Evolutionary conservation across 2,888 invertebrate genomes (phyloP), one percentile per base, ranked within the genome.

Genomic region (Ectropis crepuscularia): DNA sequence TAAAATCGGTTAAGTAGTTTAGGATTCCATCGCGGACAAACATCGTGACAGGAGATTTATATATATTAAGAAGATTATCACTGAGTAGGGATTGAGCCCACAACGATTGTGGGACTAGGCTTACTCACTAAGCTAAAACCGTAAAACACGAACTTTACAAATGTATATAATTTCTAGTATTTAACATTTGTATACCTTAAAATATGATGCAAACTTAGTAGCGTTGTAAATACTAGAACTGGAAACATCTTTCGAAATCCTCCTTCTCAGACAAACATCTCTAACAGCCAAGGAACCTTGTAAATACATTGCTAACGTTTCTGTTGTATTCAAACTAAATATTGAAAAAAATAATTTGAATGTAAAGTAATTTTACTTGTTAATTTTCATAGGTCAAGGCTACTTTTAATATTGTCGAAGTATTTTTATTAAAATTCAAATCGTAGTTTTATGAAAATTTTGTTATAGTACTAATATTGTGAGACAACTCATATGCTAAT

Each of bases 371-470:
- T 28, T 42, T 42, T 53, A 7, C 11, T 36, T 37, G 4, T 5
- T 37, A 11, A 43, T 36, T 43, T 43, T 36, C 10, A 53, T 53
- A 53, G 6, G 37, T 45, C 43, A 43, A 43, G 53, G 53, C 7
- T 53, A 6, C 6, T 28, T 37, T 2, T 53, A n/a, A 42, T 37
- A 43, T 53, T 43, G 53, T 37, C 53, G 43, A 43, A 53, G 43
- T 43, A 45, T 43, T 53, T 53, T 6, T 53, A 10, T 11, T 5
- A 53, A 49, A 37, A 49, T 53, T 53, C 11, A 49, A 49, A 49
- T 38, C 2, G 11, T 5, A 4, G 9, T 49, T 38, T 38, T 49
- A 38, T 49, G 38, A 38, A 49, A 49, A 49, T 38, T 7, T 11
- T 49, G 6, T 36, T 28, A 38, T 38, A n/a, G 5, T 5, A 49